These are phyloP conservation scores for Phrynocephalus forsythii DNA, from an alignment of 2,797 vertebrate genomes.

Conservation along the genomic window DNA sequence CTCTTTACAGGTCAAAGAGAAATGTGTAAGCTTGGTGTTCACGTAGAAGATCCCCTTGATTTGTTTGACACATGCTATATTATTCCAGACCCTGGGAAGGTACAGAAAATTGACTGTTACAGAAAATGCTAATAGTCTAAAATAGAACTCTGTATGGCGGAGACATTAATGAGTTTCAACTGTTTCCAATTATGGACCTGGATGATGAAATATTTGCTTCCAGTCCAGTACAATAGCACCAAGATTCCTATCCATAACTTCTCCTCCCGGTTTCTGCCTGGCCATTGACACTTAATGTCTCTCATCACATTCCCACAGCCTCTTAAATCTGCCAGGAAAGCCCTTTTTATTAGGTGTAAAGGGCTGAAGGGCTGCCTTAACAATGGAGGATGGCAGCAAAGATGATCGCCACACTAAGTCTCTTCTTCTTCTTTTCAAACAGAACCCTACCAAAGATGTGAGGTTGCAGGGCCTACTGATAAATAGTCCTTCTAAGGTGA, in stretches of 20 bases:
- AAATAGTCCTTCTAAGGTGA: conserved; percentile 21
- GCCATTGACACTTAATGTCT: conserved; percentile 5
- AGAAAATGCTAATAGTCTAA: background rate
- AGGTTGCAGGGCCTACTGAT: conserved; percentile 5
- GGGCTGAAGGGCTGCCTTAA: conserved; percentile 1
- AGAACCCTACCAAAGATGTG: background rate
- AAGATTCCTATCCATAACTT: background rate
- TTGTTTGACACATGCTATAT: background rate
- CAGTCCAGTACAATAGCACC: conserved; percentile 5
- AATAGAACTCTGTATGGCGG: background rate
- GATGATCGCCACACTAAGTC: conserved; percentile 3
- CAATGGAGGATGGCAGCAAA: conserved; percentile 8
- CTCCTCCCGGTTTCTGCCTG: conserved; percentile 4
- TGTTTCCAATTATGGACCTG: conserved; percentile 29
- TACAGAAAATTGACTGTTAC: background rate
- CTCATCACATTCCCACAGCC: conserved; percentile 9
- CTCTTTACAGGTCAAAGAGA: background rate
- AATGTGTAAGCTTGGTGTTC: background rate
- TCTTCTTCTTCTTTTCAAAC: background rate
- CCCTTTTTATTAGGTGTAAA: conserved; percentile 11
- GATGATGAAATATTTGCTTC: conserved; percentile 33
- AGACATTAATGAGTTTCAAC: conserved; percentile 15
- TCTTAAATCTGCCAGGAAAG: conserved; percentile 33
- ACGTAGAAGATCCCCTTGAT: background rate
- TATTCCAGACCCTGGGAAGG: background rate